Evolutionary conservation across 2,113 vertebrate species (phyloP), one percentile per base, ranked within the genome.

Genomic region (Erythrolamprus reginae): DNA sequence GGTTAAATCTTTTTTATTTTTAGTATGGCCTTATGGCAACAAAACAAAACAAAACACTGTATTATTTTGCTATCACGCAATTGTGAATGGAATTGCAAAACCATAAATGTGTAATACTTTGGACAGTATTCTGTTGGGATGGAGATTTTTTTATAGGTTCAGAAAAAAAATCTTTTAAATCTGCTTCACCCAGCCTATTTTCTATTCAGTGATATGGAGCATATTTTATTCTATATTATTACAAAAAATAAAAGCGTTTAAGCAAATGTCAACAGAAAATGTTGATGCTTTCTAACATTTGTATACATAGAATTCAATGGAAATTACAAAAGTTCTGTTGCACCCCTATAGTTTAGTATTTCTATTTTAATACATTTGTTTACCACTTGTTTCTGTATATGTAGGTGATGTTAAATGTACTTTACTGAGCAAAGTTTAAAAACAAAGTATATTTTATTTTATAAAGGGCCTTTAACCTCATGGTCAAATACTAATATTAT

Each of bases 341-440:
- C 98, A 98, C 98, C 99, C 98, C 98, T 98, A 97, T 99, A 99
- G 98, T 99, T 99, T 98, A 99, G 98, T 98, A 99, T 98, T 99
- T 99, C 99, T 99, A 99, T 99, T 99, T 99, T 99, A 99, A 98
- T 99, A 99, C 98, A 97, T 99, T 99, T 99, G 98, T 99, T 99
- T 99, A 99, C 98, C 98, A 99, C 98, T 99, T 97, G 98, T 99
- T 99, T 99, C 98, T 99, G 98, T 99, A 99, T 98, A 99, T 99
- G 99, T 99, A 99, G 98, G 98, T 99, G 98, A 98, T 33, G 98
- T 98, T 98, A 99, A 99, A 99, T 99, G 98, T 99, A 99, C 98
- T 99, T 99, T 99, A 99, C 98, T 98, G 98, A 99, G 98, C 98
- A 99, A 99, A 99, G 98, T 99, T 99, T 99, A 98, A 99, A 98